Conservation (phyloP, 2,888 invertebrate genomes). For the Mimachlamys varia region DNA sequence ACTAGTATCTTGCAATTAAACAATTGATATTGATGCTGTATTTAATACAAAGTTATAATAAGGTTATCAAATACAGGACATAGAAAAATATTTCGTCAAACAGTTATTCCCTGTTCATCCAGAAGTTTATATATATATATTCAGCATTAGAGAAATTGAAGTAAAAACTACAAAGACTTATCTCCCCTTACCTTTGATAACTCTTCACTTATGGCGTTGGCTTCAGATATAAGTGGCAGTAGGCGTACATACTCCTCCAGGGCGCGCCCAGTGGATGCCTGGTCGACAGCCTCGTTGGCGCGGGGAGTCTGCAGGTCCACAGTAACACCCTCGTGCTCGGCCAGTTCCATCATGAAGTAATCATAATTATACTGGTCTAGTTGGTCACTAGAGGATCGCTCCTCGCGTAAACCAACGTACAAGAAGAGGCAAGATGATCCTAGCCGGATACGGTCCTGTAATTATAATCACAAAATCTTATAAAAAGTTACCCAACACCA, state of each 20-base stretch:
- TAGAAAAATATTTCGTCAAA: no score
- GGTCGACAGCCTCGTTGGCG: slow-evolving; percentile 47
- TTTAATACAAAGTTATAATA: no score
- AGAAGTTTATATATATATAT: no score
- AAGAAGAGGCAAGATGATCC: slow-evolving; percentile 70
- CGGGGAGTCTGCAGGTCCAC: slow-evolving; percentile 56
- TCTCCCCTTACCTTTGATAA: slow-evolving; percentile 63
- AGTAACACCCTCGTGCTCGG: slow-evolving; percentile 63
- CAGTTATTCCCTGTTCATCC: no score
- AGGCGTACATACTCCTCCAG: slow-evolving; percentile 71
- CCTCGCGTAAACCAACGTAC: slow-evolving; percentile 64
- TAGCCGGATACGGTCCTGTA: slow-evolving; percentile 70
- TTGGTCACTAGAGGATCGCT: slow-evolving; percentile 56
- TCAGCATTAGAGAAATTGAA: no score
- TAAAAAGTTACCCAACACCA: not conserved
- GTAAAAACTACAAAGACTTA: slow-evolving; percentile 9
- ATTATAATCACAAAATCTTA: slow-evolving; percentile 3
- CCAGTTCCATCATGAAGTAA: slow-evolving; percentile 70
- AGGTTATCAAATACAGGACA: no score
- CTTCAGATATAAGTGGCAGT: slow-evolving; percentile 70
- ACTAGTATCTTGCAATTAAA: no score
- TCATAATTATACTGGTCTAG: slow-evolving; percentile 64
- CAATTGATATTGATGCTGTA: no score
- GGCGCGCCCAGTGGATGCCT: slow-evolving; percentile 54
- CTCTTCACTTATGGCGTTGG: slow-evolving; percentile 73